Conservation (phyloP, 2,888 invertebrate species). For the Pycnomerus fuliginosus region DNA sequence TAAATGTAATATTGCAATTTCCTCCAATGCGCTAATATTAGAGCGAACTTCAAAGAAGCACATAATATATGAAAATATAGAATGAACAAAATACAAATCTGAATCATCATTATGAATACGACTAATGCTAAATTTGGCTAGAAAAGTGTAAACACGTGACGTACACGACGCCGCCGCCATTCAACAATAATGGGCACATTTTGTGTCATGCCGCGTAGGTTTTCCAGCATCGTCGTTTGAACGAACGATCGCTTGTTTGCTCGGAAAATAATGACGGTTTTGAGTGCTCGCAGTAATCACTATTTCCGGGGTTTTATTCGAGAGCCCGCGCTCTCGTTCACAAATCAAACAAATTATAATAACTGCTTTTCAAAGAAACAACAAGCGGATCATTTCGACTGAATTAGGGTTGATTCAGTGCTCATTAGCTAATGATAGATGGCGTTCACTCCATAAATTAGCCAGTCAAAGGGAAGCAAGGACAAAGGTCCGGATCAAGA, state of each 20-base stretch:
- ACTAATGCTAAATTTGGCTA: too few species aligned
- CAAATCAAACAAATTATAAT: conserved; percentile 47
- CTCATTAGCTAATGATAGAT: conserved; percentile 50
- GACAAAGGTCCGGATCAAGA: too few species aligned
- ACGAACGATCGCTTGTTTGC: conserved; percentile 18
- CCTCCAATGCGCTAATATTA: too few species aligned
- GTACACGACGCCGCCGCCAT: too few species aligned
- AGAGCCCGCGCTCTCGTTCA: conserved; percentile 26
- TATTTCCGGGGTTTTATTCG: conserved; percentile 23
- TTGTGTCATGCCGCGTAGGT: conserved; percentile 13
- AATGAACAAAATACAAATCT: too few species aligned
- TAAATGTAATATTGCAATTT: too few species aligned
- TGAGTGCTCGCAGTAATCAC: conserved; percentile 28
- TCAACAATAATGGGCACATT: conserved; percentile 17
- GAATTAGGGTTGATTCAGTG: conserved; percentile 47
- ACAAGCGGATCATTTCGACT: conserved; percentile 33
- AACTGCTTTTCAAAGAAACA: conserved; percentile 31
- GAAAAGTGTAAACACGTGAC: too few species aligned
- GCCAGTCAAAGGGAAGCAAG: conserved; percentile 17
- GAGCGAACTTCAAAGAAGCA: too few species aligned
- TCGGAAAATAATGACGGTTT: conserved; percentile 22
- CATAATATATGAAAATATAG: too few species aligned
- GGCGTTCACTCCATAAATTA: conserved; percentile 38
- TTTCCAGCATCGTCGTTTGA: conserved; percentile 7
- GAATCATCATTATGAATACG: too few species aligned